Conservation (phyloP, 1,140 invertebrate species). For the Varroa destructor region DNA sequence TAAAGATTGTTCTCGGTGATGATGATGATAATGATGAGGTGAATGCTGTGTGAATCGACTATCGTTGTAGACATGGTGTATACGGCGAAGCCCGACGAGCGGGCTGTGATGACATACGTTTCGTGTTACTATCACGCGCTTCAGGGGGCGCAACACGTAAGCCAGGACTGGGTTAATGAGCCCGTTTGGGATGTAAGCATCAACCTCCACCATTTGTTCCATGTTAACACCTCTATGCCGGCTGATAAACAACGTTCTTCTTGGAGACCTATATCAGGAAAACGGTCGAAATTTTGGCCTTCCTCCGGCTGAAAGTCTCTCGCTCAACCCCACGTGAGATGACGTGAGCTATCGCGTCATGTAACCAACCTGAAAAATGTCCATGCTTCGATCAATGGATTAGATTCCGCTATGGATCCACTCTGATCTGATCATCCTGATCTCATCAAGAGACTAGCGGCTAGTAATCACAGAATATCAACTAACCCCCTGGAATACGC, state of each 20-base stretch:
- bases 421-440: too few species aligned
- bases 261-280: neutral
- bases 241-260: neutral
- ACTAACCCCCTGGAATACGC: too few species aligned
- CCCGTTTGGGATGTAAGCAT: conserved; percentile 27
- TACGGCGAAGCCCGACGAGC: conserved; percentile 91
- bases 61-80: conserved; percentile 79
- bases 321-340: neutral
- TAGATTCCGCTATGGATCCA: too few species aligned
- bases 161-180: conserved; percentile 35
- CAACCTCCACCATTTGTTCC: conserved; percentile 11
- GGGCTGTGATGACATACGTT: conserved; percentile 95
- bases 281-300: neutral
- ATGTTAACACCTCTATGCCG: conserved; percentile 25
- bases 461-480: too few species aligned
- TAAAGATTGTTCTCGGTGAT: too few species aligned
- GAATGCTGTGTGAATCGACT: neutral
- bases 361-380: too few species aligned
- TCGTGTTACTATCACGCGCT: conserved; percentile 98
- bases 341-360: too few species aligned
- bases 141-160: conserved; percentile 93
- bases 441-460: too few species aligned
- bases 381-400: too few species aligned
- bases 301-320: neutral
- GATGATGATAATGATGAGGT: too few species aligned